phyloP scores from a whole-genome alignment of 2,888 invertebrate genomes.

The Epistrophella euchroma region DNA sequence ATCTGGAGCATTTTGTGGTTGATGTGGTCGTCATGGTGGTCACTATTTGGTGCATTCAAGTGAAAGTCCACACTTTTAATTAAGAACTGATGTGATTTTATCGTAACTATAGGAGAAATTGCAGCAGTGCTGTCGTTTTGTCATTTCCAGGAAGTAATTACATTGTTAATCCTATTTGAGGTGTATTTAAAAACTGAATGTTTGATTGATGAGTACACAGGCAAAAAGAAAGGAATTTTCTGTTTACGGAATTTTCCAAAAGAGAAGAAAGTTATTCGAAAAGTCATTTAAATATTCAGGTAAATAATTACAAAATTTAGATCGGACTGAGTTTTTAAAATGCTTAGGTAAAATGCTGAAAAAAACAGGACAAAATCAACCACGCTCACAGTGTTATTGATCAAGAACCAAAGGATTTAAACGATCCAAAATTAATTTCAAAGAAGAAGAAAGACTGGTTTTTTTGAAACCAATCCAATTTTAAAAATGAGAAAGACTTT shows the following conservation, averaged over 20 bases:
- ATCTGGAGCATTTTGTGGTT: constrained; percentile 18
- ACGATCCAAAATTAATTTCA: no score
- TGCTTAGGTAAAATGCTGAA: no score
- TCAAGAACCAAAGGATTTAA: no score
- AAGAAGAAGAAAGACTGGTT: no score
- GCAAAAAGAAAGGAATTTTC: not conserved
- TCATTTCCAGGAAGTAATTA: constrained; percentile 25
- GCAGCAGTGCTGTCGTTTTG: constrained; percentile 12
- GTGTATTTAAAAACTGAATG: not conserved
- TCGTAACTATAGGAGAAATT: not conserved
- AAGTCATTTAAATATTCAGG: not conserved
- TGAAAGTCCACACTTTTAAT: constrained; percentile 66
- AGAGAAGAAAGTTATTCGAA: not conserved
- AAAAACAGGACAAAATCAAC: no score
- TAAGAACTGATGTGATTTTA: constrained; percentile 43
- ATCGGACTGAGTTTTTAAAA: no score
- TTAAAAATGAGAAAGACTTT: no score
- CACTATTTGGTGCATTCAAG: constrained; percentile 50
- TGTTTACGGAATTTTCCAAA: not conserved
- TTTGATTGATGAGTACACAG: not conserved
- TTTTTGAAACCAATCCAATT: no score
- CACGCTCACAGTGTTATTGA: no score
- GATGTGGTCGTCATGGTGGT: constrained; percentile 46
- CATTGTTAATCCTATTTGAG: not conserved
- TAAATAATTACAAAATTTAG: not conserved